phyloP scores from a whole-genome alignment of 2,888 invertebrate genomes.

The Nomada hirtipes region DNA sequence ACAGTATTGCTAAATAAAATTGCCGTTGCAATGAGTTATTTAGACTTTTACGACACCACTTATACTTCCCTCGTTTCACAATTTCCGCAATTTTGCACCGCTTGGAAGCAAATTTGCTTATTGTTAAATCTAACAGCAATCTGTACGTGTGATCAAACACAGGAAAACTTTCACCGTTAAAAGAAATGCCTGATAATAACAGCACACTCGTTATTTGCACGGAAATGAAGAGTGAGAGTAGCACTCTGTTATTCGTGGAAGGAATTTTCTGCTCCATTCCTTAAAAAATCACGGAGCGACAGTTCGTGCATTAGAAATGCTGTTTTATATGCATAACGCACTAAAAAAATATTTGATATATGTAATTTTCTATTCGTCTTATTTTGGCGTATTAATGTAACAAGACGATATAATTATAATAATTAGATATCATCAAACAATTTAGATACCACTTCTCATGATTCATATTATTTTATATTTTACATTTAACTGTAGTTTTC shows the following conservation, averaged over 20 bases:
- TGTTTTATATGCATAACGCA: not conserved
- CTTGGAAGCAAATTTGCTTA: slow-evolving; percentile 22
- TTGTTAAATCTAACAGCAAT: slow-evolving; percentile 13
- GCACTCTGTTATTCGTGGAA: slow-evolving; percentile 44
- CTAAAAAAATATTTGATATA: not conserved
- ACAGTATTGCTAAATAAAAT: not conserved
- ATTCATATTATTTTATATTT: too few species aligned
- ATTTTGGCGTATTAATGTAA: too few species aligned
- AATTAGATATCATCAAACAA: too few species aligned
- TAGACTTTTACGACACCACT: not conserved
- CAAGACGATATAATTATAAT: too few species aligned
- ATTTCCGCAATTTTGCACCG: slow-evolving; percentile 29
- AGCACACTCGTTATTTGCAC: slow-evolving; percentile 34
- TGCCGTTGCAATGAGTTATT: not conserved
- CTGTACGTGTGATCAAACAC: slow-evolving; percentile 24
- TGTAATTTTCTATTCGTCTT: not conserved
- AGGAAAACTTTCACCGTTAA: slow-evolving; percentile 66
- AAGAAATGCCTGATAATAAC: slow-evolving; percentile 57
- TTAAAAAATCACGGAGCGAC: slow-evolving; percentile 38
- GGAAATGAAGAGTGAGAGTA: slow-evolving; percentile 60
- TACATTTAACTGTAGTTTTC: too few species aligned
- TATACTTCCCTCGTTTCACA: not conserved
- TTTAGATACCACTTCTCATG: too few species aligned
- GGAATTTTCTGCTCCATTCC: slow-evolving; percentile 30
- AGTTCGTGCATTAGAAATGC: not conserved